Conservation (phyloP, 2,888 invertebrate species). For the Nezara viridula region DNA sequence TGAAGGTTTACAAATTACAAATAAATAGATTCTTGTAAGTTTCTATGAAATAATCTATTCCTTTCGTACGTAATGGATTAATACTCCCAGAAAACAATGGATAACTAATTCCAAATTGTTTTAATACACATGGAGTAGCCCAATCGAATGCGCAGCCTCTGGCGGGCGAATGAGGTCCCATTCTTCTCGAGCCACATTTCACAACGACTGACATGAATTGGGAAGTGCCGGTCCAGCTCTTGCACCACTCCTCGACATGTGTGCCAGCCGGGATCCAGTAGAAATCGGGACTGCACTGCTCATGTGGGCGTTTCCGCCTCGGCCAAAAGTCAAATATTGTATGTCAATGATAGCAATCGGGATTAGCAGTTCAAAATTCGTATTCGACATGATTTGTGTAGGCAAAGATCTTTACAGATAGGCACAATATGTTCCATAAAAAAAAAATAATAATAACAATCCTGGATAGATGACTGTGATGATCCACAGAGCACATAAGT, state of each 20-base stretch:
- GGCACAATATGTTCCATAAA: no score
- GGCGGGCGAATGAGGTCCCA: neutral
- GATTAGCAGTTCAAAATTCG: neutral
- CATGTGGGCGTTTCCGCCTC: neutral
- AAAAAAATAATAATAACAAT: no score
- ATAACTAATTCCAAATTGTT: neutral
- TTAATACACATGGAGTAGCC: neutral
- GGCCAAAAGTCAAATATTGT: neutral
- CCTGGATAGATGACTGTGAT: no score
- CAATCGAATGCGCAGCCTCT: neutral
- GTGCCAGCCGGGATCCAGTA: neutral
- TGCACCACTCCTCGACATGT: neutral
- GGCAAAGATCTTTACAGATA: neutral
- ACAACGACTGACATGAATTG: neutral
- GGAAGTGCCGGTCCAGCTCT: conserved; percentile 6
- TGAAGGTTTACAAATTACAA: no score
- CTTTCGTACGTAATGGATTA: no score
- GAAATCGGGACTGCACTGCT: neutral
- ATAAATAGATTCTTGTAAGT: no score
- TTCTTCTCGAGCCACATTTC: neutral
- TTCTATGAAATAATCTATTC: no score
- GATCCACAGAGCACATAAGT: no score
- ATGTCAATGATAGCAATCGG: neutral
- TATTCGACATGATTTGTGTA: neutral
- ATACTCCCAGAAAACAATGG: neutral